Base-by-base conservation (phyloP, 2,888 invertebrate genomes). In the Callinectes sapidus region DNA sequence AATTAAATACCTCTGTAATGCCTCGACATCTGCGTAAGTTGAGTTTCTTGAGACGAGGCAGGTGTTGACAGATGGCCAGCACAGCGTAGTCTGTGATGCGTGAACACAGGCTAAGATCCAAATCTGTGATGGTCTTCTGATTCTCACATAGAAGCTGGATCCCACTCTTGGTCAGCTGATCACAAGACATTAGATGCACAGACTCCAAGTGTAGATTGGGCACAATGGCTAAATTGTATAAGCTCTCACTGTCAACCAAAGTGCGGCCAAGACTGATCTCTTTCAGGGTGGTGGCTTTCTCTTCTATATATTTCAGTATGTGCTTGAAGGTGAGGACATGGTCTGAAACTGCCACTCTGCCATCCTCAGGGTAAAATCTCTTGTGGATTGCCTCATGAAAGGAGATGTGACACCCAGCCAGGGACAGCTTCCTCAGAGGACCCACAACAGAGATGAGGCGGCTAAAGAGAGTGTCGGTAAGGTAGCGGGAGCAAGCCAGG, bases 401-500 rank as follows among this genome's bases (percentile, higher is more conserved):
- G 55, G 97, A 97, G 90, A 98, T 96, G 92, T 97, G 97, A 95
- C 97, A 97, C 14, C 96, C 97, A 54, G 97, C 97, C 94, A 98
- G 96, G 95, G 97, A 97, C 0, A 98, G 95, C 28, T 96, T 96
- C 94, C 97, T 96, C 32, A 98, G 95, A 92, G 96, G 96, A 86
- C 97, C 97, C 94, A 97, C 97, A 18, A 97, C 96, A 13, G 96
- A 96, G 2, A 97, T 96, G 95, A 98, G 96, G 95, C 97, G 96
- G 95, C 97, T 96, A 90, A 98, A 97, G 18, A 97, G 96, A n/a
- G 97, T 97, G 96, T 98, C 98, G 2, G 97, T 97, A 71, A 98
- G 96, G 95, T 97, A 97, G 94, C 97, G 96, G 95, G 97, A 97
- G 77, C 97, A 96, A 35, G 97, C 96, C 92, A 98, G 95, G 92